Conservation (phyloP, 30 jellyfish, hydroid and myxozoan genomes). For the Calvadosia cruxmelitensis region DNA sequence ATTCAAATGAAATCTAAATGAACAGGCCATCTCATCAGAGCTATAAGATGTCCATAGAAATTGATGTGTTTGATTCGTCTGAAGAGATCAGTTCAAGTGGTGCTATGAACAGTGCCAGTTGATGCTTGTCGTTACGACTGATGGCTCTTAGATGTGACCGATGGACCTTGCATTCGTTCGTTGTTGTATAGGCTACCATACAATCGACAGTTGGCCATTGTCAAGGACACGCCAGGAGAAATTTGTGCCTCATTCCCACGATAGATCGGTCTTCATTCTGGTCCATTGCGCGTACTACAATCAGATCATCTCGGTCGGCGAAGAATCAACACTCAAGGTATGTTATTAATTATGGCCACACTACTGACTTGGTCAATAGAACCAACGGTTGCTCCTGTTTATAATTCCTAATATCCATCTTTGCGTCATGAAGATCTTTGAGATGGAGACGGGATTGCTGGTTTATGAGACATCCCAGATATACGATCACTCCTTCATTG, state of each 20-base stretch:
- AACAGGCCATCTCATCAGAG: no score
- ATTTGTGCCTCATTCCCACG: slow-evolving; percentile 57
- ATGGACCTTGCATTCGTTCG: no score
- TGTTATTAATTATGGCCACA: neutral
- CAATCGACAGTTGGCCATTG: slow-evolving; percentile 56
- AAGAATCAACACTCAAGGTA: slow-evolving; percentile 49
- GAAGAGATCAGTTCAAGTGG: no score
- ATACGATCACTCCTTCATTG: no score
- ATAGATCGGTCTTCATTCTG: slow-evolving; percentile 37
- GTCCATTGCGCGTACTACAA: slow-evolving; percentile 19
- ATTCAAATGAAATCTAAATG: no score
- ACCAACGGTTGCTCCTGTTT: neutral
- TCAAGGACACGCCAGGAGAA: slow-evolving; percentile 39
- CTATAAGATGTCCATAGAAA: no score
- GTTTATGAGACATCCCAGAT: slow-evolving; percentile 30
- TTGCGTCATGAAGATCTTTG: slow-evolving; percentile 34
- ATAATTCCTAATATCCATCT: neutral
- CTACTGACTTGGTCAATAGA: neutral
- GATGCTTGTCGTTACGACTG: no score
- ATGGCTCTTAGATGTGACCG: no score
- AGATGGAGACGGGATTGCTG: slow-evolving; percentile 57
- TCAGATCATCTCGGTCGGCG: slow-evolving; percentile 48
- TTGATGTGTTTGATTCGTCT: no score
- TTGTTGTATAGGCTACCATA: slow-evolving; percentile 3
- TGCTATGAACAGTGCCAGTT: no score